Evolutionary conservation across 1,140 invertebrate genomes (phyloP).

Genomic region (Epicauta chinensis): DNA sequence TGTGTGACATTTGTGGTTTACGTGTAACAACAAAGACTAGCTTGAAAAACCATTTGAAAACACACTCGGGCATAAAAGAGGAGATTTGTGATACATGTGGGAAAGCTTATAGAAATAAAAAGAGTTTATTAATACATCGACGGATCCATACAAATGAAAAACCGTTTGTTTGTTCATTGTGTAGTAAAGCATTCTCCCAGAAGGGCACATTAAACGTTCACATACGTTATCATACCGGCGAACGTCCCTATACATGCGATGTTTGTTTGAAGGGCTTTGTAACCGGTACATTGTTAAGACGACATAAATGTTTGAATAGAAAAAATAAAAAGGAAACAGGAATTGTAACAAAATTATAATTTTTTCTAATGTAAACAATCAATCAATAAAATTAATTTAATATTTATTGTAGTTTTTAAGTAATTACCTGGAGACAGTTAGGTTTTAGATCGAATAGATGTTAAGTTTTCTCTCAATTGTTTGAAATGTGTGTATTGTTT

Average conservation of each 20-base stretch:
- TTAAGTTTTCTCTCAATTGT: background rate
- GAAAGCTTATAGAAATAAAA: constrained; percentile 2
- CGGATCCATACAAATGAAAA: constrained; percentile 43
- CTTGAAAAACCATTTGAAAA: constrained; percentile 3
- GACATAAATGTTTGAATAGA: constrained; percentile 52
- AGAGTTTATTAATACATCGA: constrained; percentile 30
- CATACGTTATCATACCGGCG: constrained; percentile 54
- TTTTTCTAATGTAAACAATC: too few relatives aligned
- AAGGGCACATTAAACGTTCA: constrained; percentile 55
- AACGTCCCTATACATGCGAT: constrained; percentile 43
- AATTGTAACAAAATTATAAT: too few relatives aligned
- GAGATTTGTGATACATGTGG: constrained; percentile 14
- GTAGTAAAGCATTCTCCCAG: constrained; percentile 54
- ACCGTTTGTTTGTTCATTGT: constrained; percentile 44
- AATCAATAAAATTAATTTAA: constrained; percentile 13
- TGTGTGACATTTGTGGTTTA: constrained; percentile 6
- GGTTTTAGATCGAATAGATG: constrained; percentile 47
- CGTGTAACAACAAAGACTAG: background rate
- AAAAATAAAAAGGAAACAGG: too few relatives aligned
- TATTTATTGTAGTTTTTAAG: constrained; percentile 44
- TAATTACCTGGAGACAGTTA: too few relatives aligned
- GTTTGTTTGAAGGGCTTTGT: constrained; percentile 58
- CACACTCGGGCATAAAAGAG: constrained; percentile 12
- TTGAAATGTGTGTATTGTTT: background rate
- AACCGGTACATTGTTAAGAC: constrained; percentile 56